Base-by-base conservation (phyloP, 1,140 invertebrate species). In the Drosophila equinoxialis region DNA sequence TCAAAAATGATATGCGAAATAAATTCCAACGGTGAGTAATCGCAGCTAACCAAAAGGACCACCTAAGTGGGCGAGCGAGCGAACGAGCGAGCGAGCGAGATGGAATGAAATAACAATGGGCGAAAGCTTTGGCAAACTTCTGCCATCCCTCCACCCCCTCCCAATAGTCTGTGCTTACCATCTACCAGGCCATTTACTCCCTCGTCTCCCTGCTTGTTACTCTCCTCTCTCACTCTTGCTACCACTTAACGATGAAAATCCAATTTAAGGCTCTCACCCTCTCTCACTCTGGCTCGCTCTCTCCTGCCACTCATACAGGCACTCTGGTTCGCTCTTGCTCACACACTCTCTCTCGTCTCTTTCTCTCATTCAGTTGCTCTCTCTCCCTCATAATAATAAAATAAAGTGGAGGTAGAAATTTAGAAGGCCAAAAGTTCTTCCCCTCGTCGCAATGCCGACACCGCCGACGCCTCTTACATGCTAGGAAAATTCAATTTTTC, bases 21-120 rank as follows among this genome's bases (percentile, higher is more conserved):
- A 91, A 91, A 91, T 91, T 86, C 87, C 87, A 90, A 89, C 77
- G 79, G 79, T 91, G 90, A 91, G 87, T 91, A 91, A 91, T 91
- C 87, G 90, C 76, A 35, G 57, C 57, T 51, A 51, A 51, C 45
- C 45, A 51, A 51, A 51, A 51, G 45, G 45, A 51, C 45, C 45
- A 51, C 45, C 45, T 20, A 51, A 48, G 14, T 20, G 45, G 45
- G 17, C 17, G 17, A 51, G 42, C 14, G n/a, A 45, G 14, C 20
- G 13, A 51, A 20, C 10, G 45, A 51, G 20, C 5, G 6, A 48
- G 14, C 20, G 13, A 51, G 45, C 10, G 45, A 51, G 45, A 51
- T 14, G 17, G 17, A 51, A 65, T n/a, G 37, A 72, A 55, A 84
- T 79, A 79, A 81, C 83, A 86, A 82, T 87, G 79, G 68, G 55